phyloP scores from a whole-genome alignment of 2,113 vertebrate genomes.

The Pycnonotus jocosus region DNA sequence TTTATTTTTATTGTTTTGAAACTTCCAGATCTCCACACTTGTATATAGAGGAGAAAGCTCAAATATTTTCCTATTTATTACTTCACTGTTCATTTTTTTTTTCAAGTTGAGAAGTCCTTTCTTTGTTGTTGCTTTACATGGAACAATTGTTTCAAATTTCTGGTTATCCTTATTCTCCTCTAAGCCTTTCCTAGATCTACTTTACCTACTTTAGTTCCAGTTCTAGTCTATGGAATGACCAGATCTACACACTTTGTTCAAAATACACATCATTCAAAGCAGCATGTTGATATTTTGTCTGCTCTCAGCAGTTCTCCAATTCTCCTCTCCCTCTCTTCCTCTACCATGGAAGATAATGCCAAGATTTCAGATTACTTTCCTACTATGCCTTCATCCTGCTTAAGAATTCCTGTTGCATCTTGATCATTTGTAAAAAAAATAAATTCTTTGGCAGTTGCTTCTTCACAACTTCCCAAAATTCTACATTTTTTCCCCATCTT shows the following conservation, averaged over 20 bases:
- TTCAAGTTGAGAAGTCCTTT: not conserved
- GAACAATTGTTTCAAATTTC: not conserved
- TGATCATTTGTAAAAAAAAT: not conserved
- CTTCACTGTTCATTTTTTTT: not conserved
- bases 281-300: not conserved
- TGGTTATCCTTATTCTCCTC: not conserved
- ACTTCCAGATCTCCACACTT: not conserved
- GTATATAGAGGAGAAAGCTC: not conserved
- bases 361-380: not conserved
- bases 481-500: not conserved
- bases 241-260: not conserved
- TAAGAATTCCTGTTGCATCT: not conserved
- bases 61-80: not conserved
- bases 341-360: not conserved
- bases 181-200: not conserved
- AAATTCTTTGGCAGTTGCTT: not conserved
- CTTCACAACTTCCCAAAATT: not conserved
- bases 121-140: not conserved
- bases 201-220: not conserved
- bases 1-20: not conserved
- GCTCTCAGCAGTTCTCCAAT: not conserved
- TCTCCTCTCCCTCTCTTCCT: not conserved
- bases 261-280: not conserved
- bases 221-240: not conserved
- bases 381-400: not conserved